Evolutionary conservation across 2,113 vertebrate genomes (phyloP), one percentile per base, ranked within the genome.

Genomic region (Ceuthmochares aereus): DNA sequence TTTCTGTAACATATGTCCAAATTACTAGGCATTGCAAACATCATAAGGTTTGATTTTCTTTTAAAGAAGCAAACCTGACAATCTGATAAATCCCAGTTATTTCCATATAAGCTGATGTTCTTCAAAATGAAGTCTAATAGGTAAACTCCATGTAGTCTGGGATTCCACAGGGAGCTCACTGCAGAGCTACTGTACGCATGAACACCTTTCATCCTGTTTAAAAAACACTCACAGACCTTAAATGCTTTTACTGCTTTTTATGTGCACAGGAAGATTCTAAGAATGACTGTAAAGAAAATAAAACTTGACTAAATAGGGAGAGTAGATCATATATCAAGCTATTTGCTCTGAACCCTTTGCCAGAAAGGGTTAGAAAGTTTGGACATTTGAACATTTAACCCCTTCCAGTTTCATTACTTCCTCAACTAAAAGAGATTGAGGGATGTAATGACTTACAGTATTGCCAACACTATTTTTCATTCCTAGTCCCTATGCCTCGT

Each of bases 1-100:
- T 43, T 64, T 14, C 29, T 40, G 0, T 12, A 34, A 76, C 20
- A 2, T 27, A 6, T 8, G 9, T 25, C 27, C 36, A 10, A 36
- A 36, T 56, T 34, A 56, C 5, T 43, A n/a, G 32, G 40, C 13
- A 18, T 6, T 36, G 63, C 16, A 82, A 78, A 62, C 7, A 49
- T 10, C 2, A 0, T 6, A 22, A 34, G 19, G 36, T 10, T 74
- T 66, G 0, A 22, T 45, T 58, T 87, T 36, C 58, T 54, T 73
- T 58, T 45, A 40, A 84, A 72, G 45, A 40, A 84, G 14, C 19
- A 62, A 45, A 82, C 58, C 21, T 32, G 42, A 51, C 32, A 72
- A 80, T 30, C 32, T 49, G 70, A 54, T 62, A 20, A 59, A 89
- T 66, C 7, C 26, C 43, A 59, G 7, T 1, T 7, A 52, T 73